Base-by-base conservation (phyloP, 2,888 invertebrate genomes). In the Gibbula magus region DNA sequence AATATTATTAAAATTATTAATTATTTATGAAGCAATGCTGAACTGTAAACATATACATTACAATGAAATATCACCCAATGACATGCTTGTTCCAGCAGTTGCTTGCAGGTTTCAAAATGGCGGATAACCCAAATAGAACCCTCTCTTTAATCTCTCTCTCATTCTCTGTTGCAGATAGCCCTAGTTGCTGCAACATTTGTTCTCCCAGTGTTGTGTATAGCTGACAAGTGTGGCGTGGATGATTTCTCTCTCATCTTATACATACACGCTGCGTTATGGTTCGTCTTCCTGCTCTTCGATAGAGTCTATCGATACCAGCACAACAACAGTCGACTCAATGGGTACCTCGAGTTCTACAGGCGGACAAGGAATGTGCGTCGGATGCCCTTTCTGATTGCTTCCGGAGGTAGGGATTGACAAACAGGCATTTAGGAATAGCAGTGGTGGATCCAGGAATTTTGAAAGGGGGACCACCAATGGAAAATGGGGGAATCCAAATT, bases 301-400 rank as follows among this genome's bases (percentile, higher is more conserved):
- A 82, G 88, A 70, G 89, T 84, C 79, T 86, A 89, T 77, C 84
- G 88, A 39, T 74, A 85, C 35, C 86, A 88, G 75, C 91, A 91
- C 67, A 84, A 89, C 76, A 77, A 84, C 32, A 89, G 84, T 29
- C 82, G 91, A 18, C 85, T 88, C n/a, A 81, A 83, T 80, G 91
- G 91, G 7, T 91, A 91, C 77, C 80, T 91, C 25, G 88, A 87
- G 45, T 91, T 91, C 80, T 91, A 91, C 85, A 82, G 91, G 39
- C 82, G 81, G 75, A 91, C 91, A 3, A 78, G 87, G 35, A 84
- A 89, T 77, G 85, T 91, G 32, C 77, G 90, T 16, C 81, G 88
- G 52, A 77, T 88, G 76, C 90, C 91, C 0, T 78, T 91, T 7
- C 74, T 88, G 10, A 82, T 91, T 32, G 88, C 87, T 25, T 91